phyloP scores from a whole-genome alignment of 2,888 invertebrate species.

The Endotricha flammealis region DNA sequence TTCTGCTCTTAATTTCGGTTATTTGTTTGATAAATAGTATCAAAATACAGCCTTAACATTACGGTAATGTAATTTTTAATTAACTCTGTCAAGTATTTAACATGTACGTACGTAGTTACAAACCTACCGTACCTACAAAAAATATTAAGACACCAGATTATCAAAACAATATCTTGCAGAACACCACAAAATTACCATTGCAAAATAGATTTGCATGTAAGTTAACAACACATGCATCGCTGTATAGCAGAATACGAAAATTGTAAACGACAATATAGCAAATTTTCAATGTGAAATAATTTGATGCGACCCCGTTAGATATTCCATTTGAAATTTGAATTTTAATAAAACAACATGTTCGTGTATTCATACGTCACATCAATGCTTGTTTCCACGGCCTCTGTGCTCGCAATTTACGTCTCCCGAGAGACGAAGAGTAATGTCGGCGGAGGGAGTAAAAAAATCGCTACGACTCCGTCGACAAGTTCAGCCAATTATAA shows the following conservation, averaged over 20 bases:
- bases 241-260: neutral
- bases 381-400: conserved; percentile 65
- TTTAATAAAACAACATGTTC: conserved; percentile 66
- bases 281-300: conserved; percentile 10
- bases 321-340: conserved; percentile 57
- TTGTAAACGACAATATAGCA: conserved; percentile 2
- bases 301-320: conserved; percentile 32
- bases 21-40: no score
- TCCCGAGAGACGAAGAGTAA: conserved; percentile 76
- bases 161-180: neutral
- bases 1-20: no score
- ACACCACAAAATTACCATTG: neutral
- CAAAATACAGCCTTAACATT: no score
- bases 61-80: no score
- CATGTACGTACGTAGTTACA: no score
- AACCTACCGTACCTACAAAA: no score
- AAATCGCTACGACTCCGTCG: conserved; percentile 62
- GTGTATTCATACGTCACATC: conserved; percentile 70
- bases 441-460: conserved; percentile 64
- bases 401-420: conserved; percentile 71
- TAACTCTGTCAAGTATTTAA: no score
- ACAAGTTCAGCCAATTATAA: conserved; percentile 79
- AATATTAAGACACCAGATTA: no score
- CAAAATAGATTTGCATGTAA: neutral
- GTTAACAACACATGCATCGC: neutral